These are phyloP conservation scores for Heliothis peltigera DNA, from an alignment of 2,888 invertebrate species.

Conservation along the genomic window DNA sequence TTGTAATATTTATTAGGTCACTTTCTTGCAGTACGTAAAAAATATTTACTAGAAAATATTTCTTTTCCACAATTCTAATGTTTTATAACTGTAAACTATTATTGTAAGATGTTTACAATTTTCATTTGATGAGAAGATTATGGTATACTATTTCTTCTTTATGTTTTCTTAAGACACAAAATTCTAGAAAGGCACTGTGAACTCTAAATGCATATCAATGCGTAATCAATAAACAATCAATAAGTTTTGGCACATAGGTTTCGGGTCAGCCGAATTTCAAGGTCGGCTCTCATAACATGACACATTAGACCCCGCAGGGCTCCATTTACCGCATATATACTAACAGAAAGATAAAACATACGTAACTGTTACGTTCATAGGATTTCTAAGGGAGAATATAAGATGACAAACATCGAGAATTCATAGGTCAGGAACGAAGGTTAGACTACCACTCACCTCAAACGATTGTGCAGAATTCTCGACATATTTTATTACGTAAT, in stretches of 20 bases:
- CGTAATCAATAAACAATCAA: slow-evolving; percentile 40
- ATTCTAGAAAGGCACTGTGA: not conserved
- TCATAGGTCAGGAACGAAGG: slow-evolving; percentile 42
- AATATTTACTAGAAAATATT: too few species aligned
- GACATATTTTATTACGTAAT: slow-evolving; percentile 85
- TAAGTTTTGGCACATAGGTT: slow-evolving; percentile 29
- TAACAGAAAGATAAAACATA: not conserved
- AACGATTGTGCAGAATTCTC: slow-evolving; percentile 85
- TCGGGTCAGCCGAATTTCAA: slow-evolving; percentile 45
- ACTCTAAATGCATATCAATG: not conserved
- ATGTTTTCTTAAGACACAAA: not conserved
- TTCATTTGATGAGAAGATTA: too few species aligned
- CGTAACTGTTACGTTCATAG: not conserved
- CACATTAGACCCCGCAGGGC: slow-evolving; percentile 6
- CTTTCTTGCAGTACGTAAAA: too few species aligned
- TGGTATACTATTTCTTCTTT: too few species aligned
- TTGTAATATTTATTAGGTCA: too few species aligned
- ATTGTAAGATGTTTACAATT: too few species aligned
- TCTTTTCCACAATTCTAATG: too few species aligned
- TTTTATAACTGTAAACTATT: too few species aligned
- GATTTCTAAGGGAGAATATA: slow-evolving; percentile 17
- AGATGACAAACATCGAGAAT: slow-evolving; percentile 18
- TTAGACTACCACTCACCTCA: slow-evolving; percentile 74
- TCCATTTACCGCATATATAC: not conserved
- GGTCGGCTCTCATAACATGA: slow-evolving; percentile 37